Evolutionary conservation across 64 coral and sea anemone genomes (phyloP), one percentile per base, ranked within the genome.

Genomic region (Catalaphyllia jardinei): DNA sequence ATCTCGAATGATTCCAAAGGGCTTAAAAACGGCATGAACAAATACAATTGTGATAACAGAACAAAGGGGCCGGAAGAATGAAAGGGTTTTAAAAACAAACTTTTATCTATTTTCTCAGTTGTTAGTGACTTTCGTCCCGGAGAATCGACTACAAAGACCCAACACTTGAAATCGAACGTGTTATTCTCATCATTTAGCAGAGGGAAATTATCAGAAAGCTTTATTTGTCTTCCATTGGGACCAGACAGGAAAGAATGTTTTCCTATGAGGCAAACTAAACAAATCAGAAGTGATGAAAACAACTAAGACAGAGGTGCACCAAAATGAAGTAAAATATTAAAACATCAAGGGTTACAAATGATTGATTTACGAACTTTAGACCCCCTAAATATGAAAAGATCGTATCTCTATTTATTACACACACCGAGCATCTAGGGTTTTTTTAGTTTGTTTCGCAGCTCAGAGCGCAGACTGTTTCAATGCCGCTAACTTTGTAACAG

Each of bases 251-350:
- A 85, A 24, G 81, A 85, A 85, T 85, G 65, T 85, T 50, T 7
- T 33, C 50, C 81, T 50, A 30, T 85, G 81, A 85, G 35, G 81
- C 38, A 49, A 85, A 71, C 39, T 51, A 85, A 84, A 85, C 81
- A 69, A 15, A 27, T 65, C 9, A 25, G 60, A 42, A 20, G 19
- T 67, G 11, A 10, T 27, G 67, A 35, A 85, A 49, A 24, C 8
- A 15, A 51, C 13, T 25, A 1, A 33, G 11, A 38, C 20, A 20
- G 14, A 62, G 16, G 31, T 33, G 4, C 1, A 35, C 3, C 3
- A 35, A 35, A 35, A 35, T 35, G 3, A 3, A 35, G 33, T 35
- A 35, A 35, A 57, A 16, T 15, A 57, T 57, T 16, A 57, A 57
- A 57, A 57, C 15, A 16, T 12, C 54, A 15, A 57, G 10, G 54